A percentile compares a stretch with the other conserved stretches of the same genome.
Evolutionary conservation across 2,797 vertebrate genomes (phyloP).

Genomic region (Molossus molossus): DNA sequence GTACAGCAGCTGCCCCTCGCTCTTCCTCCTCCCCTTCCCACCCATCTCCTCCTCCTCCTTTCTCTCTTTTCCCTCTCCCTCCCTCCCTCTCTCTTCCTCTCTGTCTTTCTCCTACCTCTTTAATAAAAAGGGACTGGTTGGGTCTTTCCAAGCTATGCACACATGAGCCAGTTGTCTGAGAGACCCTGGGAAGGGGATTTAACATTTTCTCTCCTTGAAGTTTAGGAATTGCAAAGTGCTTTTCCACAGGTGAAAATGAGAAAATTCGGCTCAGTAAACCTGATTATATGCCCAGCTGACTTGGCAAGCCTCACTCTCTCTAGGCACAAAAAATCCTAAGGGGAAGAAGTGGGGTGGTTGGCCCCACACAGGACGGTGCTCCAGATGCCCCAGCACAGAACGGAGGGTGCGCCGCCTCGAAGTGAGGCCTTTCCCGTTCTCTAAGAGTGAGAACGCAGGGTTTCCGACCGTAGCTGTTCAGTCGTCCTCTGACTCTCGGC

Average conservation of each 20-base stretch:
- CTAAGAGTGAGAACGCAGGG: neutral
- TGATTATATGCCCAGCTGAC: neutral
- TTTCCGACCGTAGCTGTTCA: neutral
- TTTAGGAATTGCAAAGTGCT: neutral
- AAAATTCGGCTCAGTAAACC: neutral
- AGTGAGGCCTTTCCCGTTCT: neutral
- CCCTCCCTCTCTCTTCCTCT: neutral
- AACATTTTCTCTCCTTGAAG: neutral
- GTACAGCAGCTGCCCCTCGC: too few relatives aligned
- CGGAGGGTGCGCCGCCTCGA: neutral
- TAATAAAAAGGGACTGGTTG: neutral
- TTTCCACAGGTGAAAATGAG: slow-evolving; percentile 10
- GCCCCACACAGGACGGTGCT: too few relatives aligned
- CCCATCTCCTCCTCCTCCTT: accelerated
- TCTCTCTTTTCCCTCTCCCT: too few relatives aligned
- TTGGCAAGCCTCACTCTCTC: neutral
- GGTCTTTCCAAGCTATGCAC: neutral
- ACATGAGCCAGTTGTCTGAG: neutral
- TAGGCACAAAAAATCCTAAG: neutral
- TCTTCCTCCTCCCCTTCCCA: neutral
- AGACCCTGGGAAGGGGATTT: neutral
- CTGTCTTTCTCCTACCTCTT: neutral
- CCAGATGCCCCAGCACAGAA: too few relatives aligned
- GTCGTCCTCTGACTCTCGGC: neutral
- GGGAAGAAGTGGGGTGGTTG: neutral